Conservation (phyloP, 2,113 vertebrate species). For the Poicephalus meyeri region DNA sequence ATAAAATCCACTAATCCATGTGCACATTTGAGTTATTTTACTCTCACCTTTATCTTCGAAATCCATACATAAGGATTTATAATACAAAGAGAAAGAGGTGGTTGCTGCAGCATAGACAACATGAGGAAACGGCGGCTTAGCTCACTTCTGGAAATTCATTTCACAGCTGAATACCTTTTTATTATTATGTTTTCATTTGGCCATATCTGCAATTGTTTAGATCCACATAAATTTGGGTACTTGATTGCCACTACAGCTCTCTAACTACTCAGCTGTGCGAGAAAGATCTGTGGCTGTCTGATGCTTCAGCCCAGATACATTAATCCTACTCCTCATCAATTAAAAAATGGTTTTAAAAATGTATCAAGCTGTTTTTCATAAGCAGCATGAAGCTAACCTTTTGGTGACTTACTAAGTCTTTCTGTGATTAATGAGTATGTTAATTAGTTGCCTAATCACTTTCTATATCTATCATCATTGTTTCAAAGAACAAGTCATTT, state of each 20-base stretch:
- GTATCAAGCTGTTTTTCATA: neutral
- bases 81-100: neutral
- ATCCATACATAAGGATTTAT: neutral
- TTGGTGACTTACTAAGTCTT: neutral
- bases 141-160: slow-evolving; percentile 50
- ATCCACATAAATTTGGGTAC: slow-evolving; percentile 13
- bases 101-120: neutral
- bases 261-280: neutral
- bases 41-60: neutral
- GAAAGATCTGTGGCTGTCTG: neutral
- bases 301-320: neutral
- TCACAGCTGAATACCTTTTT: slow-evolving; percentile 63
- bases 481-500: neutral
- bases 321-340: neutral
- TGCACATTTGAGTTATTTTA: neutral
- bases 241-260: neutral
- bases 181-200: slow-evolving; percentile 34
- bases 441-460: slow-evolving; percentile 43
- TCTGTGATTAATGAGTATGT: slow-evolving; percentile 17
- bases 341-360: neutral
- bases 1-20: neutral
- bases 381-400: slow-evolving; percentile 14
- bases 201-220: slow-evolving; percentile 41
- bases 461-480: neutral
- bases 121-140: neutral